phyloP scores from a whole-genome alignment of 2,888 invertebrate genomes.

The Pachymerium ferrugineum region DNA sequence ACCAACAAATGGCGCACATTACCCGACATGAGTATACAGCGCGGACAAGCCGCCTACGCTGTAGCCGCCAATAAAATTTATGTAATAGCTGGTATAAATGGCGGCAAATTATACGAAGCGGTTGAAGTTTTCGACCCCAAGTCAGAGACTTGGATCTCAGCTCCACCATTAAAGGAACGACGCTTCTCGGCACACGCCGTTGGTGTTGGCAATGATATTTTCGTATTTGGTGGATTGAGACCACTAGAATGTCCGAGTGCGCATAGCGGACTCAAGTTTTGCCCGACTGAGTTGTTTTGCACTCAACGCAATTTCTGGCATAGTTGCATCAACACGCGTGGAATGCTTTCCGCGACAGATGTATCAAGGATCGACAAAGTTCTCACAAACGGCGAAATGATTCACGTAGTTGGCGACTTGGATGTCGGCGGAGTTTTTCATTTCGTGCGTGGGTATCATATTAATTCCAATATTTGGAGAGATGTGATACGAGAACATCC shows the following conservation, averaged over 20 bases:
- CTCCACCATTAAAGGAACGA: slow-evolving; percentile 29
- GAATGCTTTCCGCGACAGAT: slow-evolving; percentile 31
- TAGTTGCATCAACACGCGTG: slow-evolving; percentile 29
- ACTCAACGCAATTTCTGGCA: slow-evolving; percentile 29
- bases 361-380: slow-evolving; percentile 30
- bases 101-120: slow-evolving; percentile 32
- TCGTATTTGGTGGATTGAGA: slow-evolving; percentile 29
- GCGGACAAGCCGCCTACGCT: slow-evolving; percentile 31
- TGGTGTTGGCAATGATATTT: slow-evolving; percentile 30
- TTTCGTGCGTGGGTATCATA: slow-evolving; percentile 30
- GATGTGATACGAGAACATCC: slow-evolving; percentile 32
- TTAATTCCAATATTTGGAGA: slow-evolving; percentile 30
- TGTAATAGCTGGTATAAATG: slow-evolving; percentile 33
- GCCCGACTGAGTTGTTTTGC: slow-evolving; percentile 30
- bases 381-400: slow-evolving; percentile 31
- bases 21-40: slow-evolving; percentile 32
- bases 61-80: slow-evolving; percentile 28
- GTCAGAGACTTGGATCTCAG: slow-evolving; percentile 29
- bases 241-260: slow-evolving; percentile 31
- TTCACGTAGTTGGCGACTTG: slow-evolving; percentile 30
- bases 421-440: slow-evolving; percentile 29
- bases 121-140: slow-evolving; percentile 32
- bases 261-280: slow-evolving; percentile 29
- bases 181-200: slow-evolving; percentile 31
- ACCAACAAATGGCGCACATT: slow-evolving; percentile 28